Conservation (phyloP, 2,113 vertebrate species). For the Phaethon lepturus region DNA sequence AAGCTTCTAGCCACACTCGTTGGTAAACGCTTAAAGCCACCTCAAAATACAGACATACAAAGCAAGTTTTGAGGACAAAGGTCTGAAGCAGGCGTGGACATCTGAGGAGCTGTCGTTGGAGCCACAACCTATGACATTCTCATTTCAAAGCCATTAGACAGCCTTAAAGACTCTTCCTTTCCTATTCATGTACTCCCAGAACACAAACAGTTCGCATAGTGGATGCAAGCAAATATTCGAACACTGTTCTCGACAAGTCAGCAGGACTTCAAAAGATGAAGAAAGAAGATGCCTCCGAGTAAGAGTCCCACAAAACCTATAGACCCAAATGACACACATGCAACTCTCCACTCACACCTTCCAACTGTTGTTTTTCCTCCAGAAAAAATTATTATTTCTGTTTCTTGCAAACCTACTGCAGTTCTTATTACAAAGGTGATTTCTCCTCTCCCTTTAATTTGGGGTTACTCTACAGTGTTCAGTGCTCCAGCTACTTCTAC, state of each 20-base stretch:
- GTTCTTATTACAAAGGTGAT: constrained; percentile 11
- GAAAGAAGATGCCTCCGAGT: not conserved
- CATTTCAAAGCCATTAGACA: not conserved
- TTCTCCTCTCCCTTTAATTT: constrained; percentile 50
- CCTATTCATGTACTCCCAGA: not conserved
- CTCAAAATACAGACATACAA: rapidly evolving
- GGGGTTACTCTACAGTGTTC: not conserved
- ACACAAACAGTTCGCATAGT: not conserved
- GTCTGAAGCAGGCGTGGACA: not conserved
- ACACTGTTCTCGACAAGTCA: rapidly evolving
- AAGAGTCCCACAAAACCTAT: not conserved
- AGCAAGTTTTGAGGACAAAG: not conserved
- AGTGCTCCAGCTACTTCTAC: not conserved
- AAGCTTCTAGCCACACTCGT: not conserved
- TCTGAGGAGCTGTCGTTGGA: rapidly evolving
- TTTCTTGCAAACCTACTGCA: not conserved
- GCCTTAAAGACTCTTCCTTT: not conserved
- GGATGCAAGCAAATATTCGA: not conserved
- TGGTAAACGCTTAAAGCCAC: not conserved
- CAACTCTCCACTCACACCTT: not conserved
- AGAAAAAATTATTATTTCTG: not conserved
- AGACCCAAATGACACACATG: not conserved
- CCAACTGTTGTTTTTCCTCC: not conserved
- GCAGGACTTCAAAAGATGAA: not conserved
- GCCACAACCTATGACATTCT: not conserved